These are phyloP conservation scores for Ormyrus labotus DNA, from an alignment of 2,888 invertebrate genomes.

Conservation along the genomic window DNA sequence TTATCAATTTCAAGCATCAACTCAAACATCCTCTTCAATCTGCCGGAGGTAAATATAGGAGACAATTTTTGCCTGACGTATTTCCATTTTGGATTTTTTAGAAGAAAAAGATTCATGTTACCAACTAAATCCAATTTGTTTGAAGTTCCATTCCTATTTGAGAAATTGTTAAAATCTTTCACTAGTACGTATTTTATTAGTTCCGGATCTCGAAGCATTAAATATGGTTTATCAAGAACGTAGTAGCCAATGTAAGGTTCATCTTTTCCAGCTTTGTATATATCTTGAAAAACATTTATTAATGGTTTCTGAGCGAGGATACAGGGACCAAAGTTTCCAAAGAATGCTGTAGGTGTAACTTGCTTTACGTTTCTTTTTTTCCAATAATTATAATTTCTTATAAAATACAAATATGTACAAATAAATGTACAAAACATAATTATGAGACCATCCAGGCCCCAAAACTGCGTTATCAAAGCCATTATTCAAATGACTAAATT, in stretches of 20 bases:
- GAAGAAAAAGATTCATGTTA: slow-evolving; percentile 74
- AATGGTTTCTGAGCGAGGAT: slow-evolving; percentile 67
- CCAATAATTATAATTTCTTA: slow-evolving; percentile 69
- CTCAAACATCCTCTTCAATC: slow-evolving; percentile 67
- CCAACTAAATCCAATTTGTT: slow-evolving; percentile 73
- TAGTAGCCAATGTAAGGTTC: slow-evolving; percentile 72
- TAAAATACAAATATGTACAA: slow-evolving; percentile 64
- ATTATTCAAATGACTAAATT: slow-evolving; percentile 54
- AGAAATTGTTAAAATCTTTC: slow-evolving; percentile 76
- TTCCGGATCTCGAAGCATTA: slow-evolving; percentile 76
- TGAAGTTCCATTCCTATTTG: slow-evolving; percentile 69
- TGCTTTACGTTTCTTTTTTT: slow-evolving; percentile 73
- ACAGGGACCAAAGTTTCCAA: slow-evolving; percentile 74
- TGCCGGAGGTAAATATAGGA: slow-evolving; percentile 75
- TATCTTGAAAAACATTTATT: slow-evolving; percentile 69
- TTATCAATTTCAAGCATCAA: slow-evolving; percentile 64
- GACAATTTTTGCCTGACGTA: slow-evolving; percentile 74
- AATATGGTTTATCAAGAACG: slow-evolving; percentile 74
- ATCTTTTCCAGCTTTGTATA: slow-evolving; percentile 70
- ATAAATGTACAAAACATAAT: slow-evolving; percentile 54
- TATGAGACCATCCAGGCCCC: slow-evolving; percentile 63
- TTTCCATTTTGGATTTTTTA: slow-evolving; percentile 70
- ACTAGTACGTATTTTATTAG: slow-evolving; percentile 75
- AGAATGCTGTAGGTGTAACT: slow-evolving; percentile 71
- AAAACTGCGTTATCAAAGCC: slow-evolving; percentile 62